Evolutionary conservation across 2,797 vertebrate species (phyloP).

Genomic region (Denticeps clupeoides): DNA sequence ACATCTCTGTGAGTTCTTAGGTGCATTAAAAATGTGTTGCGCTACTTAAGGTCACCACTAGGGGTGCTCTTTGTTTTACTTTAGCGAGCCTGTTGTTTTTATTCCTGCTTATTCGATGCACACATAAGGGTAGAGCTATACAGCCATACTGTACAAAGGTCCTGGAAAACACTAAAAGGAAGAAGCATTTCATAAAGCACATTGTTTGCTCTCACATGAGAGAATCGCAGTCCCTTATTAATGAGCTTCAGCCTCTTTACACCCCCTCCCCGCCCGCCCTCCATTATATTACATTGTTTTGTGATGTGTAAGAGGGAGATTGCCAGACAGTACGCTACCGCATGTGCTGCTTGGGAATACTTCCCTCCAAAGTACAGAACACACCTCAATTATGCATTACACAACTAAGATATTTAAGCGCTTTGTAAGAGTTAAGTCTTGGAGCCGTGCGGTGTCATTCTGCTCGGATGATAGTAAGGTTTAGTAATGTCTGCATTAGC

Average conservation of each 20-base stretch:
- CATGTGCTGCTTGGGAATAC: constrained; percentile 38
- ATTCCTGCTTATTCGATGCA: too few relatives aligned
- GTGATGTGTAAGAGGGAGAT: constrained; percentile 6
- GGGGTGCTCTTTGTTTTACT: constrained; percentile 31
- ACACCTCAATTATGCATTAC: constrained; percentile 63
- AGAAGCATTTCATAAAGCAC: not conserved
- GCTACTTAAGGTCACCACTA: too few relatives aligned
- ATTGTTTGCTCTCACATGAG: not conserved
- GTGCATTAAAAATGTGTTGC: too few relatives aligned
- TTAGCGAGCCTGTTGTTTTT: too few relatives aligned
- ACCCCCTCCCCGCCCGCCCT: constrained; percentile 1
- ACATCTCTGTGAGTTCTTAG: too few relatives aligned
- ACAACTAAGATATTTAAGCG: constrained; percentile 68
- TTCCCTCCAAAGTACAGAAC: constrained; percentile 44
- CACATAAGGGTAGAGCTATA: too few relatives aligned
- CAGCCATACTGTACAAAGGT: too few relatives aligned
- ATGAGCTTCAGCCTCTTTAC: constrained; percentile 11
- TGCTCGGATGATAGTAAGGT: constrained; percentile 59
- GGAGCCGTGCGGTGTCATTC: constrained; percentile 58
- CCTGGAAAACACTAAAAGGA: constrained; percentile 1
- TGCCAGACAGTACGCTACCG: constrained; percentile 1
- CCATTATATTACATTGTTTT: constrained; percentile 12
- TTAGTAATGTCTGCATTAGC: constrained; percentile 66
- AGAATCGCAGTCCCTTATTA: constrained; percentile 17
- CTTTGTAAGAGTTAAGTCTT: constrained; percentile 61